Percentiles rank a stretch among this genome's conserved stretches.
phyloP scores from a whole-genome alignment of 2,888 invertebrate species.

The Mantis religiosa region DNA sequence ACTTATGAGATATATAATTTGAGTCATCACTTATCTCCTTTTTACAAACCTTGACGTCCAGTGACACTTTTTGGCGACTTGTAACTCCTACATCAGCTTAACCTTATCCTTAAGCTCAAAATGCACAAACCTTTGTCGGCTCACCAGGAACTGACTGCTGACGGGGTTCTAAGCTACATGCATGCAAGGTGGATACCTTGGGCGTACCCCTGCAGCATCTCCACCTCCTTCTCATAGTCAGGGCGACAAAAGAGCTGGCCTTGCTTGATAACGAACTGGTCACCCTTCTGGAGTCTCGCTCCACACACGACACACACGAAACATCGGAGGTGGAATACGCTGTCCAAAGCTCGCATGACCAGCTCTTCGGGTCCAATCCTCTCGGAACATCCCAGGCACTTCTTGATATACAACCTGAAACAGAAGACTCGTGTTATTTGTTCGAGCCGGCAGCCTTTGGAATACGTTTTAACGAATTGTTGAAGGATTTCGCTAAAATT shows the following conservation, averaged over 20 bases:
- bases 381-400: constrained; percentile 71
- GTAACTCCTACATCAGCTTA: too few species aligned
- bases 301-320: constrained; percentile 77
- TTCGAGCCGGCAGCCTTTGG: background rate
- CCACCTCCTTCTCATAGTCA: constrained; percentile 77
- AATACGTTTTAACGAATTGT: too few species aligned
- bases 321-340: constrained; percentile 74
- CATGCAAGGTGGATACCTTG: constrained; percentile 42
- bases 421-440: background rate
- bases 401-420: constrained; percentile 65
- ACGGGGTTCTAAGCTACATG: background rate
- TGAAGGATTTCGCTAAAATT: background rate
- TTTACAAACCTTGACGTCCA: too few species aligned
- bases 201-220: constrained; percentile 62
- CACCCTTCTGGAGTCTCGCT: constrained; percentile 70
- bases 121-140: background rate
- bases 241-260: constrained; percentile 73
- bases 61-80: too few species aligned
- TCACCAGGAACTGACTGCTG: background rate
- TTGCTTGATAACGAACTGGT: constrained; percentile 74
- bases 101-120: too few species aligned
- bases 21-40: too few species aligned
- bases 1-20: too few species aligned
- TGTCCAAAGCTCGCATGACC: constrained; percentile 71
- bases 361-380: constrained; percentile 69